Conservation (phyloP, 2,888 invertebrate species). For the Clunio marinus region DNA sequence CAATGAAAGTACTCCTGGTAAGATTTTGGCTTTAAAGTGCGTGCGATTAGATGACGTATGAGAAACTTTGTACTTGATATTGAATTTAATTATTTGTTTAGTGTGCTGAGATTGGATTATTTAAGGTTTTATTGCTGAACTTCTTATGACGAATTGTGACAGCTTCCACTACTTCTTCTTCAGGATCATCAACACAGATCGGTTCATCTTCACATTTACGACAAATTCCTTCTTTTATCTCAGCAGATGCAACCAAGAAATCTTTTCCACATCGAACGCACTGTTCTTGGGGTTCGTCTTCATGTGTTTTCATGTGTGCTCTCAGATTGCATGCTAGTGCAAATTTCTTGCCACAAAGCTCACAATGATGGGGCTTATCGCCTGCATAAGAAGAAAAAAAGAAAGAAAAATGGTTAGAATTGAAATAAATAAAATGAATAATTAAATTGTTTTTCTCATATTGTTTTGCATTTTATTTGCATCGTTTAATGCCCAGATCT, state of each 20-base stretch:
- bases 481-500: constrained; percentile 18
- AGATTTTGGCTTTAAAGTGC: constrained; percentile 26
- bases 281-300: constrained; percentile 60
- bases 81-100: neutral
- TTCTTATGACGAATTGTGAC: constrained; percentile 31
- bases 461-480: constrained; percentile 25
- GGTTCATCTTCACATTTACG: constrained; percentile 45
- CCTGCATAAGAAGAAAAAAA: constrained; percentile 54
- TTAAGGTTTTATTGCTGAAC: constrained; percentile 34
- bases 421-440: constrained; percentile 21
- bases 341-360: constrained; percentile 66
- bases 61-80: neutral
- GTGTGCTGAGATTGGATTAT: constrained; percentile 1
- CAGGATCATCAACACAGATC: constrained; percentile 20
- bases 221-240: constrained; percentile 49
- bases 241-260: constrained; percentile 50
- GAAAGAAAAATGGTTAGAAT: constrained; percentile 22
- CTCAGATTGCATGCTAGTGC: constrained; percentile 68
- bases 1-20: neutral
- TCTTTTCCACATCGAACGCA: constrained; percentile 58
- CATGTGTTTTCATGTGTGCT: constrained; percentile 66
- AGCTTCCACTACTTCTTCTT: constrained; percentile 8
- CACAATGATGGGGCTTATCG: constrained; percentile 68
- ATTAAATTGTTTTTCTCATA: neutral
- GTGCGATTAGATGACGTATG: neutral